A percentile compares a stretch with the other conserved stretches of the same genome.
phyloP scores from a whole-genome alignment of 2,797 vertebrate species.

The Acanthiza pusilla region DNA sequence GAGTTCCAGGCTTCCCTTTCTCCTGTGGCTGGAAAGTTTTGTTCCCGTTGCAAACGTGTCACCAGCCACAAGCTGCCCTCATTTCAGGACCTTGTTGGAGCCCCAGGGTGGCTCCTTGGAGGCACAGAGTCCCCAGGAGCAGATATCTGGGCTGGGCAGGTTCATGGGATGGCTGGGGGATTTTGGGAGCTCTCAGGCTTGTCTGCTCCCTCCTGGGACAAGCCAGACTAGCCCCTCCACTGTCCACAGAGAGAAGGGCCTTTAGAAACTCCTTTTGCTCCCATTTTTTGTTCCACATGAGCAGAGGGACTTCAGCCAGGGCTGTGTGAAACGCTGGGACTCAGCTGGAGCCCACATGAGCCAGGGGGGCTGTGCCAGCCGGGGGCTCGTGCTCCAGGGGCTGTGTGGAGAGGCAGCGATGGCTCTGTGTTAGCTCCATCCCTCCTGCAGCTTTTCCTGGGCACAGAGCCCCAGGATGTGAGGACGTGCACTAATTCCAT shows the following conservation, averaged over 20 bases:
- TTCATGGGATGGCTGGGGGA: rapidly evolving
- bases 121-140: neutral
- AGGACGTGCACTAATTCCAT: neutral
- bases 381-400: neutral
- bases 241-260: neutral
- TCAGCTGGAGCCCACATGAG: rapidly evolving
- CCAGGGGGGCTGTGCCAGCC: neutral
- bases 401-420: neutral
- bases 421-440: neutral
- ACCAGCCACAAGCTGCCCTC: neutral
- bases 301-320: neutral
- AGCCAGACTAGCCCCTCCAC: neutral
- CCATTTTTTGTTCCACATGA: neutral
- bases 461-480: neutral
- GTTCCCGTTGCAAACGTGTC: rapidly evolving
- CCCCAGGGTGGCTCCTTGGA: rapidly evolving
- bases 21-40: neutral
- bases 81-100: neutral
- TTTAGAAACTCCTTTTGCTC: neutral
- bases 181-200: neutral
- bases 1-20: neutral
- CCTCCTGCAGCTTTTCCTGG: neutral
- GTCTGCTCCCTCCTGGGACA: neutral
- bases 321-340: neutral
- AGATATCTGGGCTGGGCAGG: rapidly evolving